Evolutionary conservation across 1,140 invertebrate species (phyloP).

Genomic region (Bombus terrestris): DNA sequence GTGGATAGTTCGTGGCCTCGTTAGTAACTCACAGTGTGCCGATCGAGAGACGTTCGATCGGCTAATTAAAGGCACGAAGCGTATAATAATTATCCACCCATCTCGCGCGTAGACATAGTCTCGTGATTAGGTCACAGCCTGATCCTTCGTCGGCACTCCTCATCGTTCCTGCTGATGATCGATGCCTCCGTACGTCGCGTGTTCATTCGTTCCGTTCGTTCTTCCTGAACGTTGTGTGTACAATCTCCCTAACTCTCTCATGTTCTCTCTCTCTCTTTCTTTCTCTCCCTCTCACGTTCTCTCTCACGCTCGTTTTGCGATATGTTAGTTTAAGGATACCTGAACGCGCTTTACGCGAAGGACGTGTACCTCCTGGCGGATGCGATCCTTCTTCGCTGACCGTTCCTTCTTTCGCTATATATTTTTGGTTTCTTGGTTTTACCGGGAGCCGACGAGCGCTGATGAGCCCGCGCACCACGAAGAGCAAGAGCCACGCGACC

Average conservation of each 20-base stretch:
- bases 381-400: constrained; percentile 68
- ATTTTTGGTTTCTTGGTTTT: constrained; percentile 32
- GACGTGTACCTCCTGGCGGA: constrained; percentile 66
- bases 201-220: constrained; percentile 6
- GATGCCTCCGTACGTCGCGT: constrained; percentile 44
- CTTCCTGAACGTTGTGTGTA: constrained; percentile 19
- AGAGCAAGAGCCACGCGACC: constrained; percentile 74
- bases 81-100: constrained; percentile 30
- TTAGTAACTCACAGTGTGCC: constrained; percentile 30
- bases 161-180: constrained; percentile 48
- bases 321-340: constrained; percentile 75
- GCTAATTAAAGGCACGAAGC: constrained; percentile 44
- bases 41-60: constrained; percentile 35
- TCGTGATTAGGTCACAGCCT: constrained; percentile 68
- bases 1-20: constrained; percentile 48
- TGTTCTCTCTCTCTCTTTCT: constrained; percentile 3
- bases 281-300: constrained; percentile 32
- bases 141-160: constrained; percentile 64
- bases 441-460: constrained; percentile 66
- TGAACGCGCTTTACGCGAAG: constrained; percentile 70
- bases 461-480: constrained; percentile 70
- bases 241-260: constrained; percentile 18
- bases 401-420: constrained; percentile 46
- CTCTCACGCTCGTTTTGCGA: constrained; percentile 69
- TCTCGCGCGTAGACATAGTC: constrained; percentile 45